Base-by-base conservation (phyloP, 2,888 invertebrate species). In the Argynnis bischoffii region DNA sequence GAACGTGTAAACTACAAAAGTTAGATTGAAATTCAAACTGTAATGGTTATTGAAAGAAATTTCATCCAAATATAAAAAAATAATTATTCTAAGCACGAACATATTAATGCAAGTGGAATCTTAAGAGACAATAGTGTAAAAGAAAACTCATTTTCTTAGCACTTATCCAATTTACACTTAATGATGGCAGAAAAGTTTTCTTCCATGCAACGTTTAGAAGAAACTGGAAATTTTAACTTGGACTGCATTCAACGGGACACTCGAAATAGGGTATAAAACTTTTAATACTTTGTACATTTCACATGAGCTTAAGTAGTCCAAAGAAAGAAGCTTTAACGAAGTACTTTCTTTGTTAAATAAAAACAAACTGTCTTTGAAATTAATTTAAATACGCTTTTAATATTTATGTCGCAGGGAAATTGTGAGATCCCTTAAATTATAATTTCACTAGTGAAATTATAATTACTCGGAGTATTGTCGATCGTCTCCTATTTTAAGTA, bases 101-200 rank as follows among this genome's bases (percentile, higher is more conserved):
- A 15, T 46, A 56, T 18, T 18, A 21, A 59, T 18, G 0, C n/a
- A 3, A 48, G 15, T 55, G 26, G 48, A 60, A 55, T 66, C 48
- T 41, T 4, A 14, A 8, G 16, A 11, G 1, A 48, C 51, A 50
- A 51, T 31, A 41, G 51, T 18, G 41, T 51, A 53, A 60, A 60
- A 60, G 46, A 50, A 35, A 66, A 8, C 14, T 41, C 51, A 53
- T 60, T 35, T 48, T 26, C 60, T 35, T 50, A 61, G 47, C 50
- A 61, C 60, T 66, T 66, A 66, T 66, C 66, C 55, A 66, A 66
- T 66, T 66, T 66, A 35, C 66, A 66, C 21, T 66, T 66, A 66
- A 41, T 61, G 50, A 51, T 47, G 15, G 47, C 8, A 65, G 55
- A 26, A 26, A 61, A 61, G 60, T 66, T 66, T 11, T 8, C 54